phyloP scores from a whole-genome alignment of 2,888 invertebrate species.

The Drosophila dives region DNA sequence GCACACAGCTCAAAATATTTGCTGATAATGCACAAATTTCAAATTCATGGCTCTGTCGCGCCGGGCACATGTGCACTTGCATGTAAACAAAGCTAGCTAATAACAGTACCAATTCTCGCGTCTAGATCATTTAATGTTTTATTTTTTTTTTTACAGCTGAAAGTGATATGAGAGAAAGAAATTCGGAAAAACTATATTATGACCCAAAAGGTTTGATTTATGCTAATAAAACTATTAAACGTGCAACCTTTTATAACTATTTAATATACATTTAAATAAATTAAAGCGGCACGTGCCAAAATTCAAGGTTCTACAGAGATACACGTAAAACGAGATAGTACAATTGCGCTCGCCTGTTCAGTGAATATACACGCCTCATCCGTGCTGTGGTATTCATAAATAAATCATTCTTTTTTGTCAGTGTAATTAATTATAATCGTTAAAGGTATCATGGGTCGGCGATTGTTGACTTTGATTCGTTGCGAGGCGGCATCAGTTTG shows the following conservation, averaged over 20 bases:
- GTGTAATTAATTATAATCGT: neutral
- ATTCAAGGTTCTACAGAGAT: conserved; percentile 94
- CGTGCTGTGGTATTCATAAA: conserved; percentile 87
- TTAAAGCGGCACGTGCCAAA: conserved; percentile 92
- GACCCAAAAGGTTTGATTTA: conserved; percentile 81
- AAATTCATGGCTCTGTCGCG: neutral
- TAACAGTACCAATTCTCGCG: neutral
- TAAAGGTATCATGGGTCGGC: conserved; percentile 92
- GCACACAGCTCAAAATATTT: neutral
- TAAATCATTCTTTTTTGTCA: neutral
- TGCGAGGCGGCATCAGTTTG: conserved; percentile 93
- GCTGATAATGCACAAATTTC: neutral
- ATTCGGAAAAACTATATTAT: conserved; percentile 80
- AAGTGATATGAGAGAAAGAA: conserved; percentile 79
- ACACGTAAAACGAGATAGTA: conserved; percentile 95
- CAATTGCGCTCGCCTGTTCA: conserved; percentile 94
- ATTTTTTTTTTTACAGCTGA: conserved; percentile 75
- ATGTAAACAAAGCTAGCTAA: neutral
- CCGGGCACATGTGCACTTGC: neutral
- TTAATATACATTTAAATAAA: neutral
- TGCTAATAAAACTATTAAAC: neutral
- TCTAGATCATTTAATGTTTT: neutral
- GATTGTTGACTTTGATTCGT: conserved; percentile 93
- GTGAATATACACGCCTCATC: conserved; percentile 94
- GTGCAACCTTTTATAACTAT: neutral